Conservation (phyloP, 2,797 vertebrate species). For the Crossoptilon crossoptilon region DNA sequence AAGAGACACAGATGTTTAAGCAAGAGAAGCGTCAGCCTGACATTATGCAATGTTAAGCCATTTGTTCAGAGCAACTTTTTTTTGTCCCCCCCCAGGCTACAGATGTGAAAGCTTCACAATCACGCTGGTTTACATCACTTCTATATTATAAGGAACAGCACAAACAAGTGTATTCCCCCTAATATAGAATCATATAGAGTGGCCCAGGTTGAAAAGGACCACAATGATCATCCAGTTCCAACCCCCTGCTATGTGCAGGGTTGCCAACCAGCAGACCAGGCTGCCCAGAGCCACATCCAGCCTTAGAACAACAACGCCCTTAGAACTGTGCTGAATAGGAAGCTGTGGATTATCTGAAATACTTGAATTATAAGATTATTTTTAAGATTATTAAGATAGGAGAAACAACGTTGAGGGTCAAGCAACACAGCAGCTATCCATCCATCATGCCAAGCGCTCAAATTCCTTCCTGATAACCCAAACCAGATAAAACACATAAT, state of each 20-base stretch:
- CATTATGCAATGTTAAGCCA: fast-evolving
- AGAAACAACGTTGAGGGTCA: neutral
- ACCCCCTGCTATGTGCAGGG: too few species aligned
- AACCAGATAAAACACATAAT: neutral
- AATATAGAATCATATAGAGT: too few species aligned
- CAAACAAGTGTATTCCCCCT: neutral
- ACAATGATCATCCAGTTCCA: too few species aligned
- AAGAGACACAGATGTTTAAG: neutral
- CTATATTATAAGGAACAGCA: neutral
- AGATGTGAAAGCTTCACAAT: neutral
- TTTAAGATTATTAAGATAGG: neutral
- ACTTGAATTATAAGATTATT: neutral
- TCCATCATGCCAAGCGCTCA: fast-evolving
- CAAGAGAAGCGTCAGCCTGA: neutral
- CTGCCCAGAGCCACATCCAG: too few species aligned
- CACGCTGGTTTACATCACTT: neutral
- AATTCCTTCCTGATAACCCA: neutral
- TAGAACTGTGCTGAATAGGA: neutral
- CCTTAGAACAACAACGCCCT: too few species aligned
- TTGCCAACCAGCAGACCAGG: too few species aligned
- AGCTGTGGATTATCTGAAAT: neutral
- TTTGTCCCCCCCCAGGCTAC: too few species aligned
- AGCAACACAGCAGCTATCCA: neutral
- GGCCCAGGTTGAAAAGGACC: too few species aligned
- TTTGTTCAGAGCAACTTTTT: neutral